A percentile compares a stretch with the other conserved stretches of the same genome.
Evolutionary conservation across 2,797 vertebrate genomes (phyloP).

Genomic region (Coregonus sp.): DNA sequence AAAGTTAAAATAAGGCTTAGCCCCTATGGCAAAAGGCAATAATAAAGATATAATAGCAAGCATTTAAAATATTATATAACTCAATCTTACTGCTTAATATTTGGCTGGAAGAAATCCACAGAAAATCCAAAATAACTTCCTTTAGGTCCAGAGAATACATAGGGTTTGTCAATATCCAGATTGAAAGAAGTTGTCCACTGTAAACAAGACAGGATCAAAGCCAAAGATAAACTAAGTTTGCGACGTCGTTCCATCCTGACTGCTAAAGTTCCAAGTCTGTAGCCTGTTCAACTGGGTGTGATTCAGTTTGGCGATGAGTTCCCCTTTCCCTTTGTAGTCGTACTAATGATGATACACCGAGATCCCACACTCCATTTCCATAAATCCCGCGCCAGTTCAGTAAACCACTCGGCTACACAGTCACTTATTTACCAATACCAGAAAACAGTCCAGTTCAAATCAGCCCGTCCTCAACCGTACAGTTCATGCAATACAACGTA

Average conservation of each 20-base stretch:
- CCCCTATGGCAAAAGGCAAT: no score
- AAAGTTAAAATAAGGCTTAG: no score
- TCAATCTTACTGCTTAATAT: constrained; percentile 48
- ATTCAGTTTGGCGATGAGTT: background rate
- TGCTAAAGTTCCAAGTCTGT: background rate
- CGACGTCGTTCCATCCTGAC: constrained; percentile 34
- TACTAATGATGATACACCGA: constrained; percentile 10
- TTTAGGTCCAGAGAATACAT: constrained; percentile 53
- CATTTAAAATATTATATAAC: background rate
- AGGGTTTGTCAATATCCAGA: constrained; percentile 50
- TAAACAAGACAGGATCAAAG: constrained; percentile 19
- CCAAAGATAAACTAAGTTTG: constrained; percentile 16
- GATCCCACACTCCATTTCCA: constrained; percentile 37
- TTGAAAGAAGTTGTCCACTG: constrained; percentile 39
- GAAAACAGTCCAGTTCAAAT: background rate
- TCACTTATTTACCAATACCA: background rate
- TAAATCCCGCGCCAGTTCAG: background rate
- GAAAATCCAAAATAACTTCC: constrained; percentile 64
- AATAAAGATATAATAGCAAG: no score
- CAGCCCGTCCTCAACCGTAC: background rate
- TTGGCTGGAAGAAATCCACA: constrained; percentile 56
- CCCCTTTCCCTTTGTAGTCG: background rate
- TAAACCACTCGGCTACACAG: background rate
- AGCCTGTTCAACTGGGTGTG: background rate
- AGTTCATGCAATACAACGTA: background rate